Evolutionary conservation across 2,888 invertebrate genomes (phyloP).

Genomic region (Acronicta leporina): DNA sequence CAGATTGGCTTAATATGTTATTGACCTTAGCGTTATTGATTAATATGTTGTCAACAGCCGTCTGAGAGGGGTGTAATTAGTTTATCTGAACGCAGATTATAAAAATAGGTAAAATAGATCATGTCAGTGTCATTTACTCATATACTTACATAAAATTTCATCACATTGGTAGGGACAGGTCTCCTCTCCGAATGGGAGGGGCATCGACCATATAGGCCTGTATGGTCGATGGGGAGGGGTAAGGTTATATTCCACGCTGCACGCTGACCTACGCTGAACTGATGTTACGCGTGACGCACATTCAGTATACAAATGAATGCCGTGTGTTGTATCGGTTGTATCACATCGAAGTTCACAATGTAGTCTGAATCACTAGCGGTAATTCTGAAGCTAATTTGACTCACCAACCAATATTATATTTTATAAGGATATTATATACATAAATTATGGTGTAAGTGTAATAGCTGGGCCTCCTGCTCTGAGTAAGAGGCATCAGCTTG

Average conservation of each 20-base stretch:
- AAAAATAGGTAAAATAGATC: background rate
- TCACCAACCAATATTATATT: background rate
- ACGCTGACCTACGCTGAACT: background rate
- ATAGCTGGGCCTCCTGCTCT: no score
- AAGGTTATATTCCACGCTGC: no score
- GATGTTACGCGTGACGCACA: background rate
- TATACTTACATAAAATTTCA: no score
- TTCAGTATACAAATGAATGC: background rate
- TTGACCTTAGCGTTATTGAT: constrained; percentile 9
- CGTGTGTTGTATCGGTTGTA: background rate
- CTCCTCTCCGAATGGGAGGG: no score
- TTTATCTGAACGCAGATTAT: background rate
- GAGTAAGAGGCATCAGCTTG: no score
- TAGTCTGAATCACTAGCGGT: background rate
- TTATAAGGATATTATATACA: no score
- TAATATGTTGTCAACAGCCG: background rate
- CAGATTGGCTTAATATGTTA: background rate
- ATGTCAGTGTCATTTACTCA: no score
- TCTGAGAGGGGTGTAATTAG: constrained; percentile 5
- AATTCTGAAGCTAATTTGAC: background rate
- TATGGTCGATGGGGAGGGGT: no score
- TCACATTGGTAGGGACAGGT: no score
- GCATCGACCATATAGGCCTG: no score
- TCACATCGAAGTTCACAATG: background rate
- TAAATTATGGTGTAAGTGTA: no score